A percentile compares a stretch with the other conserved stretches of the same genome.
Conservation (phyloP, 1,140 invertebrate genomes). For the Gonatopus flavifemur region DNA sequence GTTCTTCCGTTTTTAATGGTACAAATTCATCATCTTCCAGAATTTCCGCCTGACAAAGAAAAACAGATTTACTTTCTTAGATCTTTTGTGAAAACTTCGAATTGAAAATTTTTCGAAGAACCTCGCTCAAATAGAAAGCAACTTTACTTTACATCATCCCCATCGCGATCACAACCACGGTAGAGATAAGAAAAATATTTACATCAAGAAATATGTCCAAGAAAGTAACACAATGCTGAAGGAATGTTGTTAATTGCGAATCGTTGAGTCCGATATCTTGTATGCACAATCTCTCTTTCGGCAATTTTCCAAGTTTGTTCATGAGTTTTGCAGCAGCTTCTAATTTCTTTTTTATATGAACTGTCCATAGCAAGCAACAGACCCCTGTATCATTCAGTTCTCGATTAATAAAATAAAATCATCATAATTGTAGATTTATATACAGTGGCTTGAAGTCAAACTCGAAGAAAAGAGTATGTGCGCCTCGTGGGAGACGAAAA, state of each 20-base stretch:
- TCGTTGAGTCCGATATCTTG: conserved; percentile 77
- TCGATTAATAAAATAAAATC: too few species aligned
- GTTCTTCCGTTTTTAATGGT: conserved; percentile 66
- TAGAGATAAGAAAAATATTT: too few species aligned
- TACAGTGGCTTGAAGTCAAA: too few species aligned
- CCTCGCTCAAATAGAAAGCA: too few species aligned
- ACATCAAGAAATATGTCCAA: conserved; percentile 77
- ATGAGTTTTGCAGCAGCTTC: conserved; percentile 75
- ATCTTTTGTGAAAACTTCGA: background rate
- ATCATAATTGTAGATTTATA: too few species aligned
- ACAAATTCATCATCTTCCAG: conserved; percentile 40
- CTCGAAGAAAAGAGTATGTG: too few species aligned
- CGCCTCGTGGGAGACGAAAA: too few species aligned
- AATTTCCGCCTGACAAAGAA: conserved; percentile 45
- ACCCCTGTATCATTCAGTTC: conserved; percentile 63
- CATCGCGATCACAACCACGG: too few species aligned
- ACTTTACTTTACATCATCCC: too few species aligned
- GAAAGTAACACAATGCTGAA: conserved; percentile 70
- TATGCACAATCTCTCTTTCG: conserved; percentile 78
- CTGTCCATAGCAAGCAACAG: conserved; percentile 84
- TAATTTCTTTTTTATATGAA: conserved; percentile 76
- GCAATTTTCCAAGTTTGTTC: conserved; percentile 85
- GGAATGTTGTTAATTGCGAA: conserved; percentile 67
- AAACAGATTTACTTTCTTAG: background rate
- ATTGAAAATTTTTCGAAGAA: too few species aligned